phyloP scores from a whole-genome alignment of 2,888 invertebrate genomes.

The Eupithecia vulgata region DNA sequence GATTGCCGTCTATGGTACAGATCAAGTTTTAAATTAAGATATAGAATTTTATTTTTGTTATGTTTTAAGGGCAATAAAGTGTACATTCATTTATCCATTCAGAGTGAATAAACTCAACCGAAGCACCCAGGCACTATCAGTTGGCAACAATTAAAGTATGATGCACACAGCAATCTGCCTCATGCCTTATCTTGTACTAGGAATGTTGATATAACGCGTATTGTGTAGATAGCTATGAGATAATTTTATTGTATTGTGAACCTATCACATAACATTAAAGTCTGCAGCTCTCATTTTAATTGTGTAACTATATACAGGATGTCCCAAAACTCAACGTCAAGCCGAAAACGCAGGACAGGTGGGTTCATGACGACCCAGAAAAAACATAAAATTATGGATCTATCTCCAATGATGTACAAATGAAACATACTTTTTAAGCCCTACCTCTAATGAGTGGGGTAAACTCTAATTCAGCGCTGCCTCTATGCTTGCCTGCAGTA shows the following conservation, averaged over 20 bases:
- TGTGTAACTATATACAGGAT: too few species aligned
- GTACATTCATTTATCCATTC: too few species aligned
- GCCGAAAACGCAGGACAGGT: too few species aligned
- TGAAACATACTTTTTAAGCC: background rate
- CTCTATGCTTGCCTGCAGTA: background rate
- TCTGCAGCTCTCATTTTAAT: background rate
- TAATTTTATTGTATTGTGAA: background rate
- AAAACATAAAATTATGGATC: too few species aligned
- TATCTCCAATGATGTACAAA: too few species aligned
- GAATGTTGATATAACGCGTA: constrained; percentile 51
- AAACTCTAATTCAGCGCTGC: background rate
- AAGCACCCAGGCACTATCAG: background rate
- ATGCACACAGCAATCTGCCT: constrained; percentile 26
- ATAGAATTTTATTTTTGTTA: too few species aligned
- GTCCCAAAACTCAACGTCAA: too few species aligned
- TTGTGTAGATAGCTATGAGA: constrained; percentile 7
- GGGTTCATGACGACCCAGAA: too few species aligned
- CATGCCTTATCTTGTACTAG: constrained; percentile 30
- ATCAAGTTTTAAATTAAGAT: too few species aligned
- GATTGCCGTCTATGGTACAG: too few species aligned
- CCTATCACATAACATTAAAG: background rate
- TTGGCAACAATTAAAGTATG: background rate
- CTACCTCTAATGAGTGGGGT: background rate
- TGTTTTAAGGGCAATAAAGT: too few species aligned
- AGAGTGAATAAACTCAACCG: background rate